Percentiles rank a stretch among this genome's conserved stretches.
Conservation (phyloP, 1,140 invertebrate genomes). For the Papilio helenus region DNA sequence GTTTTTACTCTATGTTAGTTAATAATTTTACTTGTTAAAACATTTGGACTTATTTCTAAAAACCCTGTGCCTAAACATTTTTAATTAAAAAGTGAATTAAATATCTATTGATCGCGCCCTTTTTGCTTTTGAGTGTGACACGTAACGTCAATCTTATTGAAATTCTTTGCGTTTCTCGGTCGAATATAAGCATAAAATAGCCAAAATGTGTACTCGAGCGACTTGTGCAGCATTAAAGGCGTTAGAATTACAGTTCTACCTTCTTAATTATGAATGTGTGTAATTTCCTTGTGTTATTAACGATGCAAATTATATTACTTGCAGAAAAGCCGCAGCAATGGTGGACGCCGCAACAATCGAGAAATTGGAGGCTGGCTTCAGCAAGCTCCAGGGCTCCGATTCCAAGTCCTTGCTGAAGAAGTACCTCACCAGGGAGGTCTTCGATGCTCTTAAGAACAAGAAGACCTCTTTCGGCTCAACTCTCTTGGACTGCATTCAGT, state of each 20-base stretch:
- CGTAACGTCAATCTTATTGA: conserved; percentile 31
- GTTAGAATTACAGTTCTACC: conserved; percentile 61
- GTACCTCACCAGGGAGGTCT: conserved; percentile 94
- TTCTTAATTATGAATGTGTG: conserved; percentile 8
- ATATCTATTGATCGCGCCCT: conserved; percentile 32
- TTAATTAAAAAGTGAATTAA: conserved; percentile 30
- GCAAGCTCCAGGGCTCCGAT: conserved; percentile 93
- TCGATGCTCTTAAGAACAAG: conserved; percentile 94
- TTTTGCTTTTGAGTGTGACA: conserved; percentile 26
- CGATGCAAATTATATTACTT: conserved; percentile 75
- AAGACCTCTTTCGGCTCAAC: conserved; percentile 96
- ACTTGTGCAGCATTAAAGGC: conserved; percentile 78
- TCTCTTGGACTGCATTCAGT: conserved; percentile 95
- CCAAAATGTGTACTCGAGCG: conserved; percentile 74
- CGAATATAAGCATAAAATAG: conserved; percentile 48
- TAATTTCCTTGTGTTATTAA: not conserved
- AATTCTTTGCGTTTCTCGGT: conserved; percentile 36
- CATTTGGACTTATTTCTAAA: not conserved
- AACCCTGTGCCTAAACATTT: conserved; percentile 11
- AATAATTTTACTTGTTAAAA: not conserved
- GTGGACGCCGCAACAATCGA: conserved; percentile 93
- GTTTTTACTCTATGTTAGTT: not conserved
- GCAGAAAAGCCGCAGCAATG: conserved; percentile 89
- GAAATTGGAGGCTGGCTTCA: conserved; percentile 95
- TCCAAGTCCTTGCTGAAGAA: conserved; percentile 98